Percentiles rank a stretch among this genome's conserved stretches.
Evolutionary conservation across 2,113 vertebrate genomes (phyloP).

Genomic region (Pterocles burchelli): DNA sequence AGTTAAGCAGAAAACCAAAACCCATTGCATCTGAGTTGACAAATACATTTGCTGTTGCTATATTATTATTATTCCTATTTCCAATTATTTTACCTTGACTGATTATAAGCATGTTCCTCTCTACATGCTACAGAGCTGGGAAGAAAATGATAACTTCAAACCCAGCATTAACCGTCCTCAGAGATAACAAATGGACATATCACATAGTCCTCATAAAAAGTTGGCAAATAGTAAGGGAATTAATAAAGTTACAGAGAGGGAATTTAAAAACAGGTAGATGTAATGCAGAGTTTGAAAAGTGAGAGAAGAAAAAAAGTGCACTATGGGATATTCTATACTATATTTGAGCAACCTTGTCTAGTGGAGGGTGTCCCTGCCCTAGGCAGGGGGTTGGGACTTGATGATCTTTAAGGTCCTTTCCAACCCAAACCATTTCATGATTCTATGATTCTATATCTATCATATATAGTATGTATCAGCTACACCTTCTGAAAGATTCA

Average conservation of each 20-base stretch:
- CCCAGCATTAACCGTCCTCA: not conserved
- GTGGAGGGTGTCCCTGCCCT: no score
- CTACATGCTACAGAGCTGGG: not conserved
- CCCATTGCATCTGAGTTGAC: not conserved
- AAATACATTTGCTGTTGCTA: not conserved
- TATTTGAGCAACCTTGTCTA: no score
- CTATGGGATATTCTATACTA: not conserved
- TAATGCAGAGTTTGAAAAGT: not conserved
- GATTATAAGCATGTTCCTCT: slow-evolving; percentile 1
- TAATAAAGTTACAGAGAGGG: not conserved
- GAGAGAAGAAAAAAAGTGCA: not conserved
- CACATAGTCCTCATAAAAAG: not conserved
- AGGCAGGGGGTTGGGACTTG: no score
- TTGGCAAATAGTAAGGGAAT: not conserved
- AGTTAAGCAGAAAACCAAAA: not conserved
- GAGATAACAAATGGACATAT: not conserved
- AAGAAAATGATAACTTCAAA: not conserved
- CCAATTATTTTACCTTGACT: slow-evolving; percentile 36
- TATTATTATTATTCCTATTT: not conserved
- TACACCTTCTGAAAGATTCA: not conserved
- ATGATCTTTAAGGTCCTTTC: no score
- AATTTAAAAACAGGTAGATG: not conserved
- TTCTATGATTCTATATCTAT: no score
- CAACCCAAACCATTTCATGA: no score
- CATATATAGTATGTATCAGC: not conserved